phyloP scores from a whole-genome alignment of 2,113 vertebrate species.

The Anguilla rostrata region DNA sequence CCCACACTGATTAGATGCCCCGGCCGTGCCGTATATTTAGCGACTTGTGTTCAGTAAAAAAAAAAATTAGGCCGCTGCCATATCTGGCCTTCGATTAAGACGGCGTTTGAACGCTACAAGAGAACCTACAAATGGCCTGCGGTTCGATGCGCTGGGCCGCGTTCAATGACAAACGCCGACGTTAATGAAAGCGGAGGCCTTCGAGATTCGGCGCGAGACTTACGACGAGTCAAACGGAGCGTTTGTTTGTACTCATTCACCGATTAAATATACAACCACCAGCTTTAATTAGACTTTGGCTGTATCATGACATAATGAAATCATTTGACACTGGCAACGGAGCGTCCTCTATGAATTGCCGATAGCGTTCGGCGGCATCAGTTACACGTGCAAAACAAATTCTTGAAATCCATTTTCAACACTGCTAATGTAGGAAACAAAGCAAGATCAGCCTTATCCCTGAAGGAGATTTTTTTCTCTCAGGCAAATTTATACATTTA shows the following conservation, averaged over 20 bases:
- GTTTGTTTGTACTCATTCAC: background rate
- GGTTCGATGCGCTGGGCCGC: background rate
- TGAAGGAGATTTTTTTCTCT: conserved; percentile 6
- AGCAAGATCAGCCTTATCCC: background rate
- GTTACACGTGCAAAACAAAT: background rate
- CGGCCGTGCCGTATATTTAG: background rate
- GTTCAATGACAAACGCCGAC: background rate
- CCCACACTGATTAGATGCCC: background rate
- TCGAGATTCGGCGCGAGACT: background rate
- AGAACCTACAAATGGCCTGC: background rate
- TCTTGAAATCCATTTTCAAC: background rate
- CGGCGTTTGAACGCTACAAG: background rate
- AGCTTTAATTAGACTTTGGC: background rate
- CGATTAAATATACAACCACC: background rate
- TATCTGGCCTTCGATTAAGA: background rate
- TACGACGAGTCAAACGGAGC: background rate
- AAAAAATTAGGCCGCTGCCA: too few species aligned
- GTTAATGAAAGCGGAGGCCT: background rate
- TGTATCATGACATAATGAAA: background rate
- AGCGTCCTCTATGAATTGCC: background rate
- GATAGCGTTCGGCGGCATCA: background rate
- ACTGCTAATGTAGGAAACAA: background rate
- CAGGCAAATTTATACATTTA: background rate
- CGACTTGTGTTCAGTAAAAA: background rate
- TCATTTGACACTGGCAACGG: background rate